A percentile compares a stretch with the other conserved stretches of the same genome.
Conservation (phyloP, 2,797 vertebrate genomes). For the Calcarius lapponicus region DNA sequence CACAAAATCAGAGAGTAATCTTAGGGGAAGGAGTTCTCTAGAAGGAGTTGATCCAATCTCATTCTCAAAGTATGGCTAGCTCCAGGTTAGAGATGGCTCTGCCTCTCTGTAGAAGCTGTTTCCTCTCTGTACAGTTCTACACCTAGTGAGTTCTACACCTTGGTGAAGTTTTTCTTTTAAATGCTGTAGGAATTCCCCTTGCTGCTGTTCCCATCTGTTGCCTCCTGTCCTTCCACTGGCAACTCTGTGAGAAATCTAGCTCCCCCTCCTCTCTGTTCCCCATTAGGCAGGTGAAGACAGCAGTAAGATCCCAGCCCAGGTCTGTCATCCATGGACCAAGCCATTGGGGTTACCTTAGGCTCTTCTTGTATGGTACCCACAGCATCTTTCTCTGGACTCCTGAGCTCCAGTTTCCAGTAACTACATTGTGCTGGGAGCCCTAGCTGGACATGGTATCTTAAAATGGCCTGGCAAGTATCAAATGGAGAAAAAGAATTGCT, state of each 20-base stretch:
- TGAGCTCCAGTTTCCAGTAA: not conserved
- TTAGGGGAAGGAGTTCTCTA: not conserved
- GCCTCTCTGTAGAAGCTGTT: not conserved
- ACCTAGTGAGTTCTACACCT: no score
- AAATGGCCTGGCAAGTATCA: not conserved
- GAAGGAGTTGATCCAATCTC: not conserved
- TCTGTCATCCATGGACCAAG: not conserved
- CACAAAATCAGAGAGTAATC: not conserved
- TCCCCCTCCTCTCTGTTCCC: not conserved
- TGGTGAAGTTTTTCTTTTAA: not conserved
- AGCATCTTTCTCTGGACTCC: not conserved
- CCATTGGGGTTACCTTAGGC: rapidly evolving
- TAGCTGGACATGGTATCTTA: rapidly evolving
- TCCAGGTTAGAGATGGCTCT: not conserved
- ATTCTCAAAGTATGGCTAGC: not conserved
- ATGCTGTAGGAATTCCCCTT: not conserved
- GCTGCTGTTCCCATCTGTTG: not conserved
- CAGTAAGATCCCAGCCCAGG: not conserved
- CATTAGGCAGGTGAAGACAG: not conserved
- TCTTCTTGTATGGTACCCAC: rapidly evolving
- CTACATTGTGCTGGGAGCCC: not conserved
- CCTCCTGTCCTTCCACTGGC: not conserved
- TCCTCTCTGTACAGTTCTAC: no score
- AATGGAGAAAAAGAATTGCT: not conserved
- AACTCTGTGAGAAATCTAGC: not conserved